Base-by-base conservation (phyloP, 2,113 vertebrate genomes). In the Vombatus ursinus region DNA sequence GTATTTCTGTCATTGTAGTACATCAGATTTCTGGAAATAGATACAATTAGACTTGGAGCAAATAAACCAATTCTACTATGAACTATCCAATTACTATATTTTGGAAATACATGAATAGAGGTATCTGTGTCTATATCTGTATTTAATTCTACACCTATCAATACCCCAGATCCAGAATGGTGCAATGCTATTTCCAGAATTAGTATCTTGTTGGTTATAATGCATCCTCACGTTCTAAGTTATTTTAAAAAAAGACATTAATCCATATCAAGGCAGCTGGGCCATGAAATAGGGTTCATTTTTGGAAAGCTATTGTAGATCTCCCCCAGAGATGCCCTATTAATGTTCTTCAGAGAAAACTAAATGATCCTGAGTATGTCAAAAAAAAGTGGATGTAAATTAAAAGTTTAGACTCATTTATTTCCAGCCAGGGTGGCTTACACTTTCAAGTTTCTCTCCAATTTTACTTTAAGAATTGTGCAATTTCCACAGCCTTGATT, bases 131-230 rank as follows among this genome's bases (percentile, higher is more conserved):
- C 50, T 92, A 0, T 49, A 47, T 94, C 52, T 37, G 19, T 25
- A 51, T 48, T 68, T 94, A 68, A n/a, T 50, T 9, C 44, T 93
- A 12, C 14, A 57, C 0, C 44, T 44, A 53, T 89, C 31, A 52
- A 53, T 0, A 22, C 53, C 7, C 89, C 22, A 90, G 24, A 50
- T 68, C 91, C 95, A 25, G 11, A 91, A 95, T 89, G 44, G 94
- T 89, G 6, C 12, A 91, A 57, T 90, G 26, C 24, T 96, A 23
- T 47, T 95, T 97, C 50, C 94, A 96, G 95, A 96, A 96, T 92
- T 96, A 96, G 94, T 89, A 92, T n/a, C 90, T 97, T 93, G 53
- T 25, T 47, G 93, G 92, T 95, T 97, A 77, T n/a, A n/a, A n/a
- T n/a, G n/a, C n/a, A n/a, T 92, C n/a, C 50, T 52, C 94, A 28